Evolutionary conservation across 2,888 invertebrate species (phyloP).

Genomic region (Xestia c-nigrum): DNA sequence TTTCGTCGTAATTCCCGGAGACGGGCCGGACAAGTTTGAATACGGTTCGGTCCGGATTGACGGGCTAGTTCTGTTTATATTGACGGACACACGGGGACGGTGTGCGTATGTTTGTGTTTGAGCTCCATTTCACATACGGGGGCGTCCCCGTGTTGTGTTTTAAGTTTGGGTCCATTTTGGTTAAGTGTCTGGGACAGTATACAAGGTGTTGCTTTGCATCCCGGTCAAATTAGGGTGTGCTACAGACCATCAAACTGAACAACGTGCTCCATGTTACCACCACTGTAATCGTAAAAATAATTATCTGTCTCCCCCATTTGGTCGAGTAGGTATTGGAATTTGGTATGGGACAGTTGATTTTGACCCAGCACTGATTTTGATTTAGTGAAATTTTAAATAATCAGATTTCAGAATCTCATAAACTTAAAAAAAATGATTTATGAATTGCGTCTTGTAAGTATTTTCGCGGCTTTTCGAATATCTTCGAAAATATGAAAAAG

Average conservation of each 20-base stretch:
- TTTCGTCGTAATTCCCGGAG: constrained; percentile 37
- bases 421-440: neutral
- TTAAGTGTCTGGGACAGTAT: neutral
- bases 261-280: too few relatives aligned
- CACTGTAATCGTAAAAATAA: too few relatives aligned
- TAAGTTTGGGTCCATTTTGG: neutral
- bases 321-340: too few relatives aligned
- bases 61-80: constrained; percentile 33
- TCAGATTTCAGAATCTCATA: neutral
- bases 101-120: neutral
- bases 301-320: too few relatives aligned
- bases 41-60: constrained; percentile 32
- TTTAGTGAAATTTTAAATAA: neutral
- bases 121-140: neutral
- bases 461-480: neutral
- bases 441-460: neutral
- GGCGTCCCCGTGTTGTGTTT: neutral
- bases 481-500: neutral
- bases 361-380: neutral
- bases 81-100: constrained; percentile 2
- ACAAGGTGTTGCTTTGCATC: too few relatives aligned
- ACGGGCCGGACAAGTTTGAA: constrained; percentile 38
- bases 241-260: too few relatives aligned
- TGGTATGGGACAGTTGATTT: neutral
- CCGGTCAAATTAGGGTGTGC: too few relatives aligned